Evolutionary conservation across 2,113 vertebrate species (phyloP).

Genomic region (Calypte anna): DNA sequence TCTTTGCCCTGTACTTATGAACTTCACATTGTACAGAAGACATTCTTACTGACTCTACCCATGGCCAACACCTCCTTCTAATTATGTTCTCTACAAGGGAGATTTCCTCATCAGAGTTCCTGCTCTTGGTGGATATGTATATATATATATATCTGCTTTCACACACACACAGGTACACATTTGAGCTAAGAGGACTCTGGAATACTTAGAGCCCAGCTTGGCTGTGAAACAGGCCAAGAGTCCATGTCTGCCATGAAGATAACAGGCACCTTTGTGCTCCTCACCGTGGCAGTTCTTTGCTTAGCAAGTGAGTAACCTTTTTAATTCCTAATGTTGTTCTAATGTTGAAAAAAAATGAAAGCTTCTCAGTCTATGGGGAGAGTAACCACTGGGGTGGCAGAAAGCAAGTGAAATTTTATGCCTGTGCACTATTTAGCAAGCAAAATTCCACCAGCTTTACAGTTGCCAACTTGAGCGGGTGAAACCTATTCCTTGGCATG

Average conservation of each 20-base stretch:
- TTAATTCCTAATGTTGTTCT: background rate
- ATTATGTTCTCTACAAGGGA: background rate
- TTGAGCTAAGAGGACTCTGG: background rate
- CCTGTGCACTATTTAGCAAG: background rate
- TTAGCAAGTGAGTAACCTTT: conserved; percentile 29
- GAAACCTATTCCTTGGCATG: background rate
- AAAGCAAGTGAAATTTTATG: background rate
- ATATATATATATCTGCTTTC: background rate
- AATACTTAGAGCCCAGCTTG: background rate
- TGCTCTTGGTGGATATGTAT: background rate
- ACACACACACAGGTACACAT: background rate
- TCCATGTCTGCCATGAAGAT: conserved; percentile 23
- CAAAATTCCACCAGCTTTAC: background rate
- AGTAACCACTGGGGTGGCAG: background rate
- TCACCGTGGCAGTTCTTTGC: conserved; percentile 27
- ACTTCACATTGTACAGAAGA: background rate
- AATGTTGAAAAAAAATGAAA: background rate
- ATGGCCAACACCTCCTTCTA: conserved; percentile 48
- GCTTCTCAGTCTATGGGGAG: background rate
- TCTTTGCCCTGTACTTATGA: conserved; percentile 4
- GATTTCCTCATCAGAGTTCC: conserved; percentile 17
- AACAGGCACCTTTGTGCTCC: background rate
- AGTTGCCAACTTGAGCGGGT: background rate
- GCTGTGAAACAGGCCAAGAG: background rate
- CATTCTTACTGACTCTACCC: conserved; percentile 40